These are phyloP conservation scores for Pipistrellus pipistrellus DNA, from an alignment of 2,797 vertebrate species.

Conservation along the genomic window DNA sequence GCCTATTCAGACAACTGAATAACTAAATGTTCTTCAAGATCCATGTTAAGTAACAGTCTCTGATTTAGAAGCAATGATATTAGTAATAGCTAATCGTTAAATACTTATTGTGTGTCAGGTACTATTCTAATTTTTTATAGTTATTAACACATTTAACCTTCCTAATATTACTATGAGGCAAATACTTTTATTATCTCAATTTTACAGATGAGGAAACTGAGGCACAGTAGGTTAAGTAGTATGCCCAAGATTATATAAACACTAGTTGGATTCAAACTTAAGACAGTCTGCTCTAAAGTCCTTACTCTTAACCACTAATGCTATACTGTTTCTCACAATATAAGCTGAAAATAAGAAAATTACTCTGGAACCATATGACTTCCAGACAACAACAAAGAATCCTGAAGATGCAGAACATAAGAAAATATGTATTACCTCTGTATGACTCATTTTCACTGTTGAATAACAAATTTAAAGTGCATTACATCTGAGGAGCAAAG, in stretches of 20 bases:
- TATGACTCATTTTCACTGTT: slow-evolving; percentile 81
- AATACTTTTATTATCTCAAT: slow-evolving; percentile 6
- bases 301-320: slow-evolving; percentile 11
- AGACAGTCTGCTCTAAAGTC: background rate
- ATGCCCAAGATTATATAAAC: slow-evolving; percentile 18
- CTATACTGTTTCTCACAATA: slow-evolving; percentile 9
- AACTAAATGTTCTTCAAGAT: slow-evolving; percentile 12
- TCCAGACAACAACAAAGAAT: background rate
- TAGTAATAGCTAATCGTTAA: slow-evolving; percentile 54
- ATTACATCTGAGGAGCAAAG: slow-evolving; percentile 81
- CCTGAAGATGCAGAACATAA: background rate
- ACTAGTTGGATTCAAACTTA: slow-evolving; percentile 39
- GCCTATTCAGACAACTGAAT: slow-evolving; percentile 59
- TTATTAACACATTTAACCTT: slow-evolving; percentile 60
- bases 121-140: slow-evolving; percentile 34
- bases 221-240: slow-evolving; percentile 20
- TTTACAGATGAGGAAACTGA: slow-evolving; percentile 51
- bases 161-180: slow-evolving; percentile 45
- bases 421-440: slow-evolving; percentile 84
- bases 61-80: slow-evolving; percentile 52
- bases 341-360: slow-evolving; percentile 55
- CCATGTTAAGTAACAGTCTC: slow-evolving; percentile 52
- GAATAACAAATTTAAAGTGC: slow-evolving; percentile 79
- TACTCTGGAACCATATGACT: background rate
- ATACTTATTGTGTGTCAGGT: background rate